Evolutionary conservation across 2,888 invertebrate genomes (phyloP).

Genomic region (Metopia argyrocephala): DNA sequence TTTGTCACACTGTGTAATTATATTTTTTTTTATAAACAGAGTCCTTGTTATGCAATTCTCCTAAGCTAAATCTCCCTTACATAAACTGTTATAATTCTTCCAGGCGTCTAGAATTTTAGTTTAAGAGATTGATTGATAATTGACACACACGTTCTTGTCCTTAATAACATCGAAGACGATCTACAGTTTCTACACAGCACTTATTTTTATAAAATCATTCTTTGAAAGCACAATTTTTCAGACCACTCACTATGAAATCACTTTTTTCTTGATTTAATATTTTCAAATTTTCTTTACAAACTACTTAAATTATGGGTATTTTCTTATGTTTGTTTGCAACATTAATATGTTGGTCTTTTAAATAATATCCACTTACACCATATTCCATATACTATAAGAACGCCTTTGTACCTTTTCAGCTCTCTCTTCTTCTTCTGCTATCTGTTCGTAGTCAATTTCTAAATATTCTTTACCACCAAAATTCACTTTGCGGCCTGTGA

Average conservation of each 20-base stretch:
- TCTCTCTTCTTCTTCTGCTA: conserved; percentile 74
- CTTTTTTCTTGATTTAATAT: not conserved
- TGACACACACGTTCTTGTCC: no score
- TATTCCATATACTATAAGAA: conserved; percentile 78
- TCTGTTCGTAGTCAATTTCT: conserved; percentile 78
- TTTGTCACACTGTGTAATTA: no score
- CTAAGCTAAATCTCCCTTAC: no score
- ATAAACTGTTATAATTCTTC: no score
- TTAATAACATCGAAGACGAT: no score
- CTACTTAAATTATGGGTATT: conserved; percentile 15
- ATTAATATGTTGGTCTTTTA: not conserved
- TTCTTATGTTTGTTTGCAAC: not conserved
- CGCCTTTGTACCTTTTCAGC: conserved; percentile 69
- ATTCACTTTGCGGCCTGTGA: conserved; percentile 75
- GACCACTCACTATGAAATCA: not conserved
- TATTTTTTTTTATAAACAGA: no score
- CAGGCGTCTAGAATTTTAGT: no score
- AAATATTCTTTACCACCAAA: conserved; percentile 77
- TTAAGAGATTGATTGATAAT: no score
- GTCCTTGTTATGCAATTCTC: no score
- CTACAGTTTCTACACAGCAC: no score
- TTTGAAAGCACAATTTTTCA: not conserved
- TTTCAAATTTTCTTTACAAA: not conserved
- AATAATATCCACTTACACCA: conserved; percentile 68
- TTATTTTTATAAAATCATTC: no score